Evolutionary conservation across 2,888 invertebrate genomes (phyloP).

Genomic region (Epistrophe eligans): DNA sequence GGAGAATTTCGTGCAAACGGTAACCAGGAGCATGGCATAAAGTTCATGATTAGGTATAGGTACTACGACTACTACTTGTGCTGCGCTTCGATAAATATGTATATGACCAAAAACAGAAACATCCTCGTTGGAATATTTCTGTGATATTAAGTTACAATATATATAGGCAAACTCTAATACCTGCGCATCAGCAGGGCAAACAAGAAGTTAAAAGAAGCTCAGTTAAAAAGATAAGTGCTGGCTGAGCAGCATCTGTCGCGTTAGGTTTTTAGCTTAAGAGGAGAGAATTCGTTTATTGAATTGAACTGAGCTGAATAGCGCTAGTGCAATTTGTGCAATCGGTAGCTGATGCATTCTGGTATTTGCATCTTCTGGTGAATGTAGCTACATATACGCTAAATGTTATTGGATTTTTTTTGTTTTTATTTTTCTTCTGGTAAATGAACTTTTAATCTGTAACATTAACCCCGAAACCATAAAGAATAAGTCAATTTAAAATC

Average conservation of each 20-base stretch:
- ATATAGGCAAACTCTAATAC: constrained; percentile 51
- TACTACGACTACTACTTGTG: constrained; percentile 31
- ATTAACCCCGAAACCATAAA: constrained; percentile 45
- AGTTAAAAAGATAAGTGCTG: constrained; percentile 54
- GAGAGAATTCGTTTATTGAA: constrained; percentile 16
- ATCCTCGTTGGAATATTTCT: constrained; percentile 58
- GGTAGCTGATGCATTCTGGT: constrained; percentile 8
- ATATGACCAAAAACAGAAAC: constrained; percentile 29
- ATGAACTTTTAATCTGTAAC: constrained; percentile 26
- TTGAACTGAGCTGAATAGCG: constrained; percentile 19
- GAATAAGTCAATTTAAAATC: constrained; percentile 27
- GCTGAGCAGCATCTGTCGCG: constrained; percentile 37
- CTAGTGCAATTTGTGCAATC: constrained; percentile 54
- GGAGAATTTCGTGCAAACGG: constrained; percentile 76
- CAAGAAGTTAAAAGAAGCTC: constrained; percentile 29
- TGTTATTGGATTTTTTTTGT: constrained; percentile 11
- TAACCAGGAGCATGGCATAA: constrained; percentile 72
- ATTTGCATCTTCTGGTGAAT: constrained; percentile 49
- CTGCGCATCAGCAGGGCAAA: background rate
- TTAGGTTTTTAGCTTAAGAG: constrained; percentile 7
- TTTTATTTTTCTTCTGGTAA: background rate
- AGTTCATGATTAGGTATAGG: constrained; percentile 66
- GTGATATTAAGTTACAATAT: constrained; percentile 72
- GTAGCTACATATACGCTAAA: constrained; percentile 14
- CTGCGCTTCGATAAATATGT: constrained; percentile 65